Conservation (phyloP, 2,113 vertebrate genomes). For the Nesogale talazaci region DNA sequence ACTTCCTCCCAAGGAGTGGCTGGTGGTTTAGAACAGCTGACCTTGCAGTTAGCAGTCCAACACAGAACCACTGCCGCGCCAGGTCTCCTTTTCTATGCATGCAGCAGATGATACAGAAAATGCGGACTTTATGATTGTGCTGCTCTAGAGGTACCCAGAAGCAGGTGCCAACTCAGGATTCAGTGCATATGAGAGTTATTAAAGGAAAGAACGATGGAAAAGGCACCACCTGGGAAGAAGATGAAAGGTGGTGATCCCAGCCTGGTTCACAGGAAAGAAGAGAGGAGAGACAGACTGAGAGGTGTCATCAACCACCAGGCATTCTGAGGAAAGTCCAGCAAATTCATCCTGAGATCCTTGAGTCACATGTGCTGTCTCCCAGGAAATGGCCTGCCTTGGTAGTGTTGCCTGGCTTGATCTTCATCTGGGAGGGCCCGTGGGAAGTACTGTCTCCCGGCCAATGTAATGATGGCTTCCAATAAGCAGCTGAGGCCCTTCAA, state of each 20-base stretch:
- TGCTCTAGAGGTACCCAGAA: slow-evolving; percentile 45
- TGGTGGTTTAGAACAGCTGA: neutral
- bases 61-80: neutral
- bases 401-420: neutral
- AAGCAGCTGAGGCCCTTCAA: neutral
- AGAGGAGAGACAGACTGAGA: neutral
- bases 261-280: neutral
- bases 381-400: neutral
- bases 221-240: neutral
- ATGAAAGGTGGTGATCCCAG: neutral
- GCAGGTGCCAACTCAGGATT: slow-evolving; percentile 29
- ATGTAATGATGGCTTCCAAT: fast-evolving
- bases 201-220: neutral
- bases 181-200: slow-evolving; percentile 17
- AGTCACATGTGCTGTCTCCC: neutral
- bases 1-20: neutral
- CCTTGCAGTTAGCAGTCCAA: neutral
- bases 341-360: neutral
- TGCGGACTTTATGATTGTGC: slow-evolving; percentile 44
- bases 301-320: neutral
- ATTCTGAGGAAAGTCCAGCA: slow-evolving; percentile 7
- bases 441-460: neutral
- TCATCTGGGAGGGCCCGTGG: neutral
- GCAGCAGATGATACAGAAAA: neutral
- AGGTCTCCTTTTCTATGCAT: neutral